A percentile compares a stretch with the other conserved stretches of the same genome.
Evolutionary conservation across 2,797 vertebrate species (phyloP).

Genomic region (Alfaro cultratus): DNA sequence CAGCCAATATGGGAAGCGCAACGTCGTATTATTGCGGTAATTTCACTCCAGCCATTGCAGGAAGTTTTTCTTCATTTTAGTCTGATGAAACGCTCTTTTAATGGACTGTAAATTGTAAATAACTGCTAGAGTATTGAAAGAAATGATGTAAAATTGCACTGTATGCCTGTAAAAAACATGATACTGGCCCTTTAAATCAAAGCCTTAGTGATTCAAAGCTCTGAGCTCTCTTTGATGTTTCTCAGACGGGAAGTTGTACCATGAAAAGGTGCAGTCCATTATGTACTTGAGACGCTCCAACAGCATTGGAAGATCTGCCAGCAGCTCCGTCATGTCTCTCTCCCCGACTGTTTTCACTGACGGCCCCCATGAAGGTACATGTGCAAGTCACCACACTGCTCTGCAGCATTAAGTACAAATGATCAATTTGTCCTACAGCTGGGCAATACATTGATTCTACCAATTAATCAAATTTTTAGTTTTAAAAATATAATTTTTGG

Average conservation of each 20-base stretch:
- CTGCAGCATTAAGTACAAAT: neutral
- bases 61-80: too few species aligned
- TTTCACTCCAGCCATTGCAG: too few species aligned
- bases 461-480: too few species aligned
- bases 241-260: slow-evolving; percentile 95
- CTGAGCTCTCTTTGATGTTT: slow-evolving; percentile 34
- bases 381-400: neutral
- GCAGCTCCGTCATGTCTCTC: slow-evolving; percentile 84
- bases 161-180: too few species aligned
- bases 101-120: too few species aligned
- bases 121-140: too few species aligned
- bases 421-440: neutral
- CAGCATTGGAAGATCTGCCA: slow-evolving; percentile 85
- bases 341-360: slow-evolving; percentile 87
- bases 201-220: slow-evolving; percentile 11
- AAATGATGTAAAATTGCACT: too few species aligned
- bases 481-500: too few species aligned
- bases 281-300: slow-evolving; percentile 89
- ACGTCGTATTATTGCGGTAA: too few species aligned
- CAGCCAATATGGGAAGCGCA: too few species aligned
- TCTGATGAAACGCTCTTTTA: too few species aligned
- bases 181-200: slow-evolving; percentile 2
- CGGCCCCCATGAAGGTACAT: slow-evolving; percentile 82
- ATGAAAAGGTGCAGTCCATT: slow-evolving; percentile 96
- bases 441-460: too few species aligned